Conservation (phyloP, 2,113 vertebrate species). For the Globicephala melas region DNA sequence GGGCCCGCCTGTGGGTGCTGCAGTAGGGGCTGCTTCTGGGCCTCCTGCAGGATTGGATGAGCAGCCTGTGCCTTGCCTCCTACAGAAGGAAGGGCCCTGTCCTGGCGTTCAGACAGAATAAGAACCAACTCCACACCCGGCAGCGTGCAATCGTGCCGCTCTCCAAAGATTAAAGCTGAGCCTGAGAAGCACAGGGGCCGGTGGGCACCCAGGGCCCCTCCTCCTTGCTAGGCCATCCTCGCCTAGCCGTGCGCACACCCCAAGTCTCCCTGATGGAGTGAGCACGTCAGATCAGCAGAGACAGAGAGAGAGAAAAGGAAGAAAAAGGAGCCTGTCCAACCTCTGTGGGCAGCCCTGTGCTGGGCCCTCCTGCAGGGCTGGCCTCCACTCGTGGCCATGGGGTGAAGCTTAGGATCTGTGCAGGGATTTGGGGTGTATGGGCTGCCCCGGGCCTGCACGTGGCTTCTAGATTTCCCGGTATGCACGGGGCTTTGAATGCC, state of each 20-base stretch:
- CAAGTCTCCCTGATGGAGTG: neutral
- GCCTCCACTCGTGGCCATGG: neutral
- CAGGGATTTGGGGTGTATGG: neutral
- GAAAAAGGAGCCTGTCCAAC: neutral
- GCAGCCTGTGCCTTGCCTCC: neutral
- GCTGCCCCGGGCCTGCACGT: rapidly evolving
- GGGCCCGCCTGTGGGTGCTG: neutral
- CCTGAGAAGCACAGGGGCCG: neutral
- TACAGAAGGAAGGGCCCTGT: neutral
- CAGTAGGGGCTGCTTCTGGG: neutral
- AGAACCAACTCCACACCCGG: neutral
- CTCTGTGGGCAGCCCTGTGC: neutral
- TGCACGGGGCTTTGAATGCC: neutral
- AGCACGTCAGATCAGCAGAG: neutral
- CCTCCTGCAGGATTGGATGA: neutral
- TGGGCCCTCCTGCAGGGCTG: neutral
- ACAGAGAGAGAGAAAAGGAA: neutral
- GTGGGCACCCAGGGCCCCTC: neutral
- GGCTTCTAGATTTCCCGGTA: neutral
- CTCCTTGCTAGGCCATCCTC: too few relatives aligned
- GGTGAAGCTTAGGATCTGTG: neutral
- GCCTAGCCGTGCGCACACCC: rapidly evolving
- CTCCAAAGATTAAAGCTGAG: neutral
- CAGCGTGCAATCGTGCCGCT: too few relatives aligned
- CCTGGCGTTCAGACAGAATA: neutral